Base-by-base conservation (phyloP, 2,888 invertebrate species). In the Eristalinus sepulchralis region DNA sequence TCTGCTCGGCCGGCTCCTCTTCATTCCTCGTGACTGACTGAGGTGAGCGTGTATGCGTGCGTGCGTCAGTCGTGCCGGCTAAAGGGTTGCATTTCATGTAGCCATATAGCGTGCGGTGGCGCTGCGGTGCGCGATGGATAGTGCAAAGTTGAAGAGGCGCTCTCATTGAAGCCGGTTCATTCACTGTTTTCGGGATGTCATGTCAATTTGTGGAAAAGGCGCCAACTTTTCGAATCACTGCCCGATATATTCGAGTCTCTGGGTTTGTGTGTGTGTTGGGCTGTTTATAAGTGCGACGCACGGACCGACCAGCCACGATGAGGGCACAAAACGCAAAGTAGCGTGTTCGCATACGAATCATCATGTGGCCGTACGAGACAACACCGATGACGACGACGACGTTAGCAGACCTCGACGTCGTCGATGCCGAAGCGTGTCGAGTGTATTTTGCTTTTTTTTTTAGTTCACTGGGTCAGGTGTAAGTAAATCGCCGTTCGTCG, bases 401-500 rank as follows among this genome's bases (percentile, higher is more conserved):
- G 47, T 39, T 13, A 9, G 34, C 34, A 34, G 39, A 47, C 47
- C n/a, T n/a, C 47, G 77, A 75, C 81, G 70, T 73, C 39, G 72
- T 68, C 33, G 62, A 55, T 57, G 71, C 34, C 59, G 20, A 36
- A 11, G 36, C 27, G 36, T 13, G 39, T 13, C 34, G 62, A 53
- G 66, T 81, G 77, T 77, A 73, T 82, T 83, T 82, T 83, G 78
- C 17, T 17, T 47, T 47, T 47, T 47, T 47, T 34, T 27, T 73
- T 17, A 86, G 86, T 83, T 86, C 78, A 86, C 78, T 86, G 83
- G 86, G 86, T 86, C 86, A 86, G 86, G 86, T 83, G 82, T 86
- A 86, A 78, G 81, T 81, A 73, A 78, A 55, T 68, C 66, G 55
- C 39, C 20, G 33, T 63, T 66, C 22, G 22, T 10, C 13, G 57